Evolutionary conservation across 2,797 vertebrate genomes (phyloP).

Genomic region (Loriculus beryllinus): DNA sequence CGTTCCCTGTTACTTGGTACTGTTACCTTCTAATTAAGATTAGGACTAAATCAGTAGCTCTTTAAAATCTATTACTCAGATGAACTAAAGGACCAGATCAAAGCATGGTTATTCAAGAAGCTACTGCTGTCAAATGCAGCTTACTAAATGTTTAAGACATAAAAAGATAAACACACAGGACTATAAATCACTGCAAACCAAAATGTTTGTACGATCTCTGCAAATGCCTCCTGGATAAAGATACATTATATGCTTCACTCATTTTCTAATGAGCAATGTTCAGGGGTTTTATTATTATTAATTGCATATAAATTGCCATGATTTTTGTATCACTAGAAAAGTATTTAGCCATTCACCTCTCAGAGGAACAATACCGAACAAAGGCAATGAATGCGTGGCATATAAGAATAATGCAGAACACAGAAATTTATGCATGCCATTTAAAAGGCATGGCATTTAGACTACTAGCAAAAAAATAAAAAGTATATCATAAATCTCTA

Average conservation of each 20-base stretch:
- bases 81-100: not conserved
- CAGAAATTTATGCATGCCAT: slow-evolving; percentile 61
- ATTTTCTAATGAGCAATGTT: slow-evolving; percentile 42
- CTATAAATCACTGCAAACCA: slow-evolving; percentile 25
- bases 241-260: slow-evolving; percentile 34
- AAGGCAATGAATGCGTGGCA: slow-evolving; percentile 11
- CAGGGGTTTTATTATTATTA: slow-evolving; percentile 59
- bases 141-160: slow-evolving; percentile 26
- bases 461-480: slow-evolving; percentile 9
- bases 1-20: not conserved
- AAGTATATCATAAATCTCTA: slow-evolving; percentile 50
- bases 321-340: slow-evolving; percentile 55
- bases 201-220: not conserved
- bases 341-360: slow-evolving; percentile 62
- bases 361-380: slow-evolving; percentile 42
- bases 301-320: slow-evolving; percentile 64
- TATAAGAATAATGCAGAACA: slow-evolving; percentile 40
- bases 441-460: slow-evolving; percentile 49
- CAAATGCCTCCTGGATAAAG: slow-evolving; percentile 33
- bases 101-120: not conserved
- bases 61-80: not conserved
- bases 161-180: not conserved
- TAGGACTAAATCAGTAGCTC: not conserved
- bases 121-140: not conserved
- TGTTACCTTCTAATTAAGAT: not conserved